Conservation (phyloP, 1,140 invertebrate genomes). For the Sipha flava region DNA sequence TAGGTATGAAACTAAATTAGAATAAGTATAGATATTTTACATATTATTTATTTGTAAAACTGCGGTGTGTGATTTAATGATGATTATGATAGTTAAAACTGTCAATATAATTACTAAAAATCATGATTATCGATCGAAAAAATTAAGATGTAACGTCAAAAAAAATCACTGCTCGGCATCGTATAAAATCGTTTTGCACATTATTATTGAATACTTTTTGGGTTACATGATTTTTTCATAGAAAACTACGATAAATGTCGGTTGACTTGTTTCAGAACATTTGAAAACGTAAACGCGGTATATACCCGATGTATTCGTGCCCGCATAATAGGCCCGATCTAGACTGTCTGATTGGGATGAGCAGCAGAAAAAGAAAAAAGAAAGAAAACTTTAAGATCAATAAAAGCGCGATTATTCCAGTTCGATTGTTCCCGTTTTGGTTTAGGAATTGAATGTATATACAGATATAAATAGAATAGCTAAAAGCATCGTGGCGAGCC, state of each 20-base stretch:
- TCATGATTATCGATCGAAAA: too few species aligned
- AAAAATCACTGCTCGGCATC: too few species aligned
- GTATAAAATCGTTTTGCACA: too few species aligned
- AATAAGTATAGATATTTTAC: too few species aligned
- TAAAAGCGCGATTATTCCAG: conserved; percentile 30
- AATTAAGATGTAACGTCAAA: too few species aligned
- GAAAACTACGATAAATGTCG: background rate
- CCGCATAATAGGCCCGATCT: background rate
- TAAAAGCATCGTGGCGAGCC: conserved; percentile 4
- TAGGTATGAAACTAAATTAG: too few species aligned
- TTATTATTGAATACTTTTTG: too few species aligned
- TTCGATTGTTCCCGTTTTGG: conserved; percentile 27
- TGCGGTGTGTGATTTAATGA: too few species aligned
- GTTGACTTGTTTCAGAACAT: background rate
- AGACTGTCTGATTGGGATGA: background rate
- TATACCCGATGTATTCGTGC: background rate
- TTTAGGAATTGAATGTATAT: conserved; percentile 24
- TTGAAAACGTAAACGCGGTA: background rate
- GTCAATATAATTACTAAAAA: too few species aligned
- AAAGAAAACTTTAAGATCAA: conserved; percentile 22
- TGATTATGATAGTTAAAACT: too few species aligned
- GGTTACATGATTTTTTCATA: background rate
- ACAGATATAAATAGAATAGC: conserved; percentile 5
- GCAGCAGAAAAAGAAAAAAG: background rate
- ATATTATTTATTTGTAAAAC: too few species aligned